Evolutionary conservation across 2,113 vertebrate genomes (phyloP).

Genomic region (Oncorhynchus kisutch): DNA sequence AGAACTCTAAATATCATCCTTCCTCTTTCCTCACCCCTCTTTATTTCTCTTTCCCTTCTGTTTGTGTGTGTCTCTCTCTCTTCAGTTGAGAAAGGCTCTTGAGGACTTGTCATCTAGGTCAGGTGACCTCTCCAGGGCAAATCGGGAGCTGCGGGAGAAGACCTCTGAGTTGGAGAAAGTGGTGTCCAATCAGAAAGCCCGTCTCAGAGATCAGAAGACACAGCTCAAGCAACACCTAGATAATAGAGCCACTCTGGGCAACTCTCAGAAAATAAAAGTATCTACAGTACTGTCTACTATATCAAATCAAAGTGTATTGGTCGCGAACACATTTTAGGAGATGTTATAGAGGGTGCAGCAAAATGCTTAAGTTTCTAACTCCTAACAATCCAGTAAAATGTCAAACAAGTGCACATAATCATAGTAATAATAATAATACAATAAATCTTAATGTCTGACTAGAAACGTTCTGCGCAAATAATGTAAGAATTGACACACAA

Average conservation of each 20-base stretch:
- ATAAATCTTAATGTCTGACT: too few relatives aligned
- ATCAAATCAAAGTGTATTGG: background rate
- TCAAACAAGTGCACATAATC: too few relatives aligned
- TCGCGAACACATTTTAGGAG: too few relatives aligned
- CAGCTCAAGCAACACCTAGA: conserved; percentile 58
- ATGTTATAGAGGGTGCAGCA: too few relatives aligned
- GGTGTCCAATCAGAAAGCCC: conserved; percentile 53
- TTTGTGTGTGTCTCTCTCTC: background rate
- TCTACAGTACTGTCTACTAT: background rate
- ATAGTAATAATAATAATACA: too few relatives aligned
- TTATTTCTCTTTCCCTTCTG: background rate
- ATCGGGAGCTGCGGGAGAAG: conserved; percentile 67
- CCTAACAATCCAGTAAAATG: too few relatives aligned
- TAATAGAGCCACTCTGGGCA: conserved; percentile 16
- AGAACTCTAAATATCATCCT: background rate
- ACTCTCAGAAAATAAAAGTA: conserved; percentile 15
- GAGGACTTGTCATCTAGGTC: conserved; percentile 59
- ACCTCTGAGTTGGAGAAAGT: conserved; percentile 55
- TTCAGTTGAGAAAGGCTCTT: conserved; percentile 69
- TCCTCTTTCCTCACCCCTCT: background rate
- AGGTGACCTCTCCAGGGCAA: conserved; percentile 63
- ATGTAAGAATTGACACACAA: too few relatives aligned
- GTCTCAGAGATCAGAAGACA: conserved; percentile 61
- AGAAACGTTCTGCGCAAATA: too few relatives aligned
- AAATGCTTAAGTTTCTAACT: too few relatives aligned